Conservation (phyloP, 2,888 invertebrate species). For the Nymphalis c-album region DNA sequence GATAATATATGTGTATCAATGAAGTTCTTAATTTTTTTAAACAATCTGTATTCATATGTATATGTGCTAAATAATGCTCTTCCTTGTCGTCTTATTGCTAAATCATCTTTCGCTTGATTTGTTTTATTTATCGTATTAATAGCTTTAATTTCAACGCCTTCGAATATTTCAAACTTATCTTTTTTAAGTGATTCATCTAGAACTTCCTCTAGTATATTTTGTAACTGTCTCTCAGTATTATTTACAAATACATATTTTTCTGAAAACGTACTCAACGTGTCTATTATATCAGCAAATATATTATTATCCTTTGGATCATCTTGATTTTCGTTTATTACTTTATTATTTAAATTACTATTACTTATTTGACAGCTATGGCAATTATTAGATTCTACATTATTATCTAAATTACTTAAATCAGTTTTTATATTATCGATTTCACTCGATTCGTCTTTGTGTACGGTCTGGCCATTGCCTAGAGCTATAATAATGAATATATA, state of each 20-base stretch:
- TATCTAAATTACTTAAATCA: conserved; percentile 58
- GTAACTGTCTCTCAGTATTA: conserved; percentile 65
- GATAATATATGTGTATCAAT: conserved; percentile 83
- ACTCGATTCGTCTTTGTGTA: conserved; percentile 53
- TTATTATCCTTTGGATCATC: conserved; percentile 35
- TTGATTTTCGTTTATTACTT: conserved; percentile 37
- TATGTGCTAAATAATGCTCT: conserved; percentile 68
- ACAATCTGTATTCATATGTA: conserved; percentile 78
- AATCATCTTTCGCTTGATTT: conserved; percentile 29
- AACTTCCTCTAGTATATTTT: conserved; percentile 78
- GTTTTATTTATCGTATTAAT: conserved; percentile 43
- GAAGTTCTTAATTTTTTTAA: conserved; percentile 82
- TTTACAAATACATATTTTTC: conserved; percentile 61
- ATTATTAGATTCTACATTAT: conserved; percentile 64
- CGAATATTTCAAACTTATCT: conserved; percentile 80
- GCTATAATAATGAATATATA: conserved; percentile 58
- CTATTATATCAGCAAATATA: conserved; percentile 58
- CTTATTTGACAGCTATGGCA: conserved; percentile 76
- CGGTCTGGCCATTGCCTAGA: conserved; percentile 57
- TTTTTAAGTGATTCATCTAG: conserved; percentile 80
- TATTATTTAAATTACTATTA: conserved; percentile 50
- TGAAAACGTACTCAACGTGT: conserved; percentile 56
- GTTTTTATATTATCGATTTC: conserved; percentile 63
- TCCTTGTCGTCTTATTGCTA: conserved; percentile 47
- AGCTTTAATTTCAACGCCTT: conserved; percentile 79